These are phyloP conservation scores for Picathartes gymnocephalus DNA, from an alignment of 2,113 vertebrate species.

Conservation along the genomic window DNA sequence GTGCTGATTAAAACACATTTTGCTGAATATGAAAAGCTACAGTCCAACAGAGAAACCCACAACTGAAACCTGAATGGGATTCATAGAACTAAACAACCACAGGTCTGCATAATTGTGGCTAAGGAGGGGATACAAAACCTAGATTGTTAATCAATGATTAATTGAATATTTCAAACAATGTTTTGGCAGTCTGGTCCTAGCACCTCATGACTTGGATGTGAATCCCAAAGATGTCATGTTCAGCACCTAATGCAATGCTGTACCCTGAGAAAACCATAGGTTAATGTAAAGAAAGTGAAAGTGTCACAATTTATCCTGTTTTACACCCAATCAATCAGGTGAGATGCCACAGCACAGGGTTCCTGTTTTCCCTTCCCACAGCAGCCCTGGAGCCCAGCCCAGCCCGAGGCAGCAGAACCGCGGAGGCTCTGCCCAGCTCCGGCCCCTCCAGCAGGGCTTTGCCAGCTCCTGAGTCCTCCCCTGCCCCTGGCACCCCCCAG, in stretches of 20 bases:
- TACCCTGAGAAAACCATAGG: slow-evolving; percentile 65
- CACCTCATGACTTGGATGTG: slow-evolving; percentile 61
- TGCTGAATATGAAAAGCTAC: slow-evolving; percentile 3
- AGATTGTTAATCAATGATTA: slow-evolving; percentile 11
- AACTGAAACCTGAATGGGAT: slow-evolving; percentile 2
- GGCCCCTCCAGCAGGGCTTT: background rate
- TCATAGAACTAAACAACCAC: background rate
- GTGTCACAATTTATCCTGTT: background rate
- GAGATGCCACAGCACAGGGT: background rate
- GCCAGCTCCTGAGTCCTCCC: background rate
- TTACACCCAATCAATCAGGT: background rate
- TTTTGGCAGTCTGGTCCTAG: slow-evolving; percentile 66
- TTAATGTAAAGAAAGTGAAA: background rate
- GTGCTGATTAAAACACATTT: slow-evolving; percentile 26
- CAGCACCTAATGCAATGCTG: slow-evolving; percentile 47
- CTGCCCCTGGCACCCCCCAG: background rate
- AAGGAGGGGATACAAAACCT: slow-evolving; percentile 16
- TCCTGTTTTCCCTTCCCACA: background rate
- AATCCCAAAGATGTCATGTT: slow-evolving; percentile 39
- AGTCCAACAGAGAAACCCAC: background rate
- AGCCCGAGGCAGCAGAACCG: background rate
- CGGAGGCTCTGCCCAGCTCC: background rate
- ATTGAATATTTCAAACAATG: slow-evolving; percentile 6
- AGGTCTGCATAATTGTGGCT: background rate
- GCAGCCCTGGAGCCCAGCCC: background rate